A percentile compares a stretch with the other conserved stretches of the same genome.
Evolutionary conservation across 2,888 invertebrate species (phyloP).

Genomic region (Phasia obesa): DNA sequence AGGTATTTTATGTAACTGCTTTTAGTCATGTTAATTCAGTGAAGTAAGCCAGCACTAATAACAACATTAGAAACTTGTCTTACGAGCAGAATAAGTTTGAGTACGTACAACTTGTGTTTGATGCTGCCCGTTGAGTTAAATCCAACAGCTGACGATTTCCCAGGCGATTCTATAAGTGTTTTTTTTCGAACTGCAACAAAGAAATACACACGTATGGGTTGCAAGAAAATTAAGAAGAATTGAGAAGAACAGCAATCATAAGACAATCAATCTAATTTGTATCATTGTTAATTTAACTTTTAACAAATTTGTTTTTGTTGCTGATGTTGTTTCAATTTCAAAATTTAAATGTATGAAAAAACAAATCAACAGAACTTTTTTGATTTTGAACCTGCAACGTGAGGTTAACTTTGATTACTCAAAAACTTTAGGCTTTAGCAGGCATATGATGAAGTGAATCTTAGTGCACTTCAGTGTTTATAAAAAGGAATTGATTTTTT

Average conservation of each 20-base stretch:
- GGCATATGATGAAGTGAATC: constrained; percentile 16
- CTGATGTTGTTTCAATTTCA: constrained; percentile 40
- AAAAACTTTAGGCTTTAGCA: constrained; percentile 15
- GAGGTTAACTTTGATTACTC: constrained; percentile 53
- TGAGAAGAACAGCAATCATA: constrained; percentile 32
- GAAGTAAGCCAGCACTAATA: constrained; percentile 67
- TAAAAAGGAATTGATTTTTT: constrained; percentile 58
- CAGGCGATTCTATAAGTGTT: constrained; percentile 59
- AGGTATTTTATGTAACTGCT: constrained; percentile 35
- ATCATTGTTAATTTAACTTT: constrained; percentile 30
- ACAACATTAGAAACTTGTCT: constrained; percentile 70
- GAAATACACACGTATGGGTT: constrained; percentile 7
- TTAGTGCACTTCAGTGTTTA: constrained; percentile 39
- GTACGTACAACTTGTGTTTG: constrained; percentile 54
- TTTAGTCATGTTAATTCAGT: constrained; percentile 61
- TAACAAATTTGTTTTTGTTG: constrained; percentile 29
- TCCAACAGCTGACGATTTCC: constrained; percentile 66
- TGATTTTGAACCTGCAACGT: constrained; percentile 70
- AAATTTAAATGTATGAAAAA: constrained; percentile 54
- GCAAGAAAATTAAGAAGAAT: constrained; percentile 28
- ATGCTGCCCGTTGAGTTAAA: constrained; percentile 66
- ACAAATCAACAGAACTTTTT: constrained; percentile 26
- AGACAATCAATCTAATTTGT: constrained; percentile 36
- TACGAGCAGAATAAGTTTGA: constrained; percentile 42
- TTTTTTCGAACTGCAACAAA: constrained; percentile 29